phyloP scores from a whole-genome alignment of 2,888 invertebrate species.

The Sarcophaga caerulescens region DNA sequence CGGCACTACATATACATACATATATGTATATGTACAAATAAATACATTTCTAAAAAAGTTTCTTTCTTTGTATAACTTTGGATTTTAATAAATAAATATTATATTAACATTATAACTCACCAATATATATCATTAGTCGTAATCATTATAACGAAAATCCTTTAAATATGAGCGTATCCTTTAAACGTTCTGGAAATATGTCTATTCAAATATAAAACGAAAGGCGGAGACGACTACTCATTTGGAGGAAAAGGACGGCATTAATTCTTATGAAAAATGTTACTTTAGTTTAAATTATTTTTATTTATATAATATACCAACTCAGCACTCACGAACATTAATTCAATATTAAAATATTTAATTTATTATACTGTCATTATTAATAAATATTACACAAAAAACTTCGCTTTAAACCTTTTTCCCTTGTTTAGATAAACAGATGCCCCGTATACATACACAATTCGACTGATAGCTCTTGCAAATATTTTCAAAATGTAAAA shows the following conservation, averaged over 20 bases:
- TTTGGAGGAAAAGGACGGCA: slow-evolving; percentile 36
- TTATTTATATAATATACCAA: background rate
- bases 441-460: slow-evolving; percentile 63
- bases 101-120: slow-evolving; percentile 54
- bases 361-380: background rate
- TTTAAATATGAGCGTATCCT: background rate
- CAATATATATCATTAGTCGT: slow-evolving; percentile 68
- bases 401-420: slow-evolving; percentile 39
- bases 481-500: background rate
- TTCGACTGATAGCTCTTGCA: slow-evolving; percentile 33
- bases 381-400: background rate
- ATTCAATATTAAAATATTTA: background rate
- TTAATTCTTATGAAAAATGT: background rate
- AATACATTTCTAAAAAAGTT: background rate
- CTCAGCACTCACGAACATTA: background rate
- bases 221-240: background rate
- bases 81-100: background rate
- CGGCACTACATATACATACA: too few species aligned
- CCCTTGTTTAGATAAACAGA: slow-evolving; percentile 45
- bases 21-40: too few species aligned
- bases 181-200: slow-evolving; percentile 1
- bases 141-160: slow-evolving; percentile 52
- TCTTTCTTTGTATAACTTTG: background rate
- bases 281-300: slow-evolving; percentile 4
- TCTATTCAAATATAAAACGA: background rate